Evolutionary conservation across 1,140 invertebrate genomes (phyloP).

Genomic region (Euschistus heros): DNA sequence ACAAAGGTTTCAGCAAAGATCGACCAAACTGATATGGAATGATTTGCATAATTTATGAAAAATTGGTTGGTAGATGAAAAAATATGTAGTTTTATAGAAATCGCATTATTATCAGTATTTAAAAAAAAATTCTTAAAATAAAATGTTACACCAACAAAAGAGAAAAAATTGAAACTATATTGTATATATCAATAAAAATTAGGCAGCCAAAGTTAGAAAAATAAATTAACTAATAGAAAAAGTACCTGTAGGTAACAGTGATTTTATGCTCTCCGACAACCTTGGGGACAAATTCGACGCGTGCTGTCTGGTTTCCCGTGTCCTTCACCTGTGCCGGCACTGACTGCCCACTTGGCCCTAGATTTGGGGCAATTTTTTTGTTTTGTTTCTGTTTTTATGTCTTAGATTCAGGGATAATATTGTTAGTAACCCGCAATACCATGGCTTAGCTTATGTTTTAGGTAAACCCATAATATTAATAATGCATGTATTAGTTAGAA

Average conservation of each 20-base stretch:
- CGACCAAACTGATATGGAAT: too few relatives aligned
- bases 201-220: too few relatives aligned
- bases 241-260: constrained; percentile 63
- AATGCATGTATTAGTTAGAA: constrained; percentile 4
- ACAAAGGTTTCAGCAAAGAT: too few relatives aligned
- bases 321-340: constrained; percentile 79
- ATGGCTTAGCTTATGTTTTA: constrained; percentile 17
- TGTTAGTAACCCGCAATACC: constrained; percentile 19
- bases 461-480: background rate
- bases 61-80: too few relatives aligned
- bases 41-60: too few relatives aligned
- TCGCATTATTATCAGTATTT: too few relatives aligned
- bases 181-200: too few relatives aligned
- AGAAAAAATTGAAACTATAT: too few relatives aligned
- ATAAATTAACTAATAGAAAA: too few relatives aligned
- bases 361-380: constrained; percentile 15
- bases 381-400: constrained; percentile 14
- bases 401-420: background rate
- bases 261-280: constrained; percentile 85
- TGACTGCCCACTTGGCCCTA: constrained; percentile 76
- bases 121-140: too few relatives aligned
- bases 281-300: constrained; percentile 75
- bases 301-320: constrained; percentile 54
- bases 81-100: too few relatives aligned
- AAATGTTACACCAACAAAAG: too few relatives aligned